phyloP scores from a whole-genome alignment of 2,888 invertebrate genomes.

The Ectobius pallidus region DNA sequence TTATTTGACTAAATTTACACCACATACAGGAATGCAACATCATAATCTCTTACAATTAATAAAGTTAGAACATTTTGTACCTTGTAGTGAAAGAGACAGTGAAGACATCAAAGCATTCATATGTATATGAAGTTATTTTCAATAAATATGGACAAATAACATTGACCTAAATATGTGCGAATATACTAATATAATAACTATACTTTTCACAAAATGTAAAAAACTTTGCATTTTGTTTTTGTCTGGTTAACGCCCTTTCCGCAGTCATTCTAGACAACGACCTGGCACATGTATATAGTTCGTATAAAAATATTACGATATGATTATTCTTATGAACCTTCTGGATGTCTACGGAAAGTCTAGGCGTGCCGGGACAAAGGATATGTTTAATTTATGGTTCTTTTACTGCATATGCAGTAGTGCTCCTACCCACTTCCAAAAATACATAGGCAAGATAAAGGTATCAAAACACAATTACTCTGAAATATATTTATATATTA shows the following conservation, averaged over 20 bases:
- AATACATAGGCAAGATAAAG: slow-evolving; percentile 35
- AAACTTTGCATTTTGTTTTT: slow-evolving; percentile 36
- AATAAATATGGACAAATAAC: slow-evolving; percentile 35
- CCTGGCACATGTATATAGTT: slow-evolving; percentile 43
- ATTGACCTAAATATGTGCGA: slow-evolving; percentile 34
- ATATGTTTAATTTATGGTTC: slow-evolving; percentile 45
- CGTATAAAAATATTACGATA: slow-evolving; percentile 45
- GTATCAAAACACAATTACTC: slow-evolving; percentile 32
- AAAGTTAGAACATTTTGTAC: slow-evolving; percentile 36
- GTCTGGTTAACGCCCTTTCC: slow-evolving; percentile 41
- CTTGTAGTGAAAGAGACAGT: slow-evolving; percentile 33
- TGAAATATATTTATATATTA: slow-evolving; percentile 31
- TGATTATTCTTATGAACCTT: slow-evolving; percentile 35
- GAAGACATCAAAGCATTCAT: slow-evolving; percentile 29
- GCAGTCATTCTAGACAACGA: slow-evolving; percentile 46
- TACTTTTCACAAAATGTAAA: slow-evolving; percentile 39
- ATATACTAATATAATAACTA: slow-evolving; percentile 34
- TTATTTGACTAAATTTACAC: slow-evolving; percentile 40
- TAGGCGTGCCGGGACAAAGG: slow-evolving; percentile 42
- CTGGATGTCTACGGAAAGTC: slow-evolving; percentile 44
- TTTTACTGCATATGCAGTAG: slow-evolving; percentile 36
- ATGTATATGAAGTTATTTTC: slow-evolving; percentile 28
- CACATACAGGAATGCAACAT: slow-evolving; percentile 42
- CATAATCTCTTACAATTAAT: slow-evolving; percentile 39
- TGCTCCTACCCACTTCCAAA: slow-evolving; percentile 24